Evolutionary conservation across 2,113 vertebrate species (phyloP).

Genomic region (Acrocephalus arundinaceus): DNA sequence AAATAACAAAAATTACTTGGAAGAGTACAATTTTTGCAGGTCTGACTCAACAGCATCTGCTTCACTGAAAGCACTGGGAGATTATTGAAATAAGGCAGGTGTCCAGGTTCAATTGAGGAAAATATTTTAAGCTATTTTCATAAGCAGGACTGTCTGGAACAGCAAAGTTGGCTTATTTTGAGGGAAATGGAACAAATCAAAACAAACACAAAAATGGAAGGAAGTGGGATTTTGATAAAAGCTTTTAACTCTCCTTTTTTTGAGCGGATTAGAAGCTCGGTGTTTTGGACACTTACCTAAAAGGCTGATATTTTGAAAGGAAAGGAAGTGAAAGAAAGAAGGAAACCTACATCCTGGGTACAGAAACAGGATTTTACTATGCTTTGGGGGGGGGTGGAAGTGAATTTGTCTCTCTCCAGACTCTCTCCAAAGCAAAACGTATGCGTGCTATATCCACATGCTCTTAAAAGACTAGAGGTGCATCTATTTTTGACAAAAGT

Average conservation of each 20-base stretch:
- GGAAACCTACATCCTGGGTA: not conserved
- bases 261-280: not conserved
- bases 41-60: slow-evolving; percentile 15
- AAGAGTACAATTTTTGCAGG: not conserved
- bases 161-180: not conserved
- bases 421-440: not conserved
- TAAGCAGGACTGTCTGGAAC: not conserved
- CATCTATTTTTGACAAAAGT: not conserved
- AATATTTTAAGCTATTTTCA: slow-evolving; percentile 28
- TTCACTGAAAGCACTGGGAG: not conserved
- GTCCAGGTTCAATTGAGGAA: slow-evolving; percentile 22
- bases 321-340: not conserved
- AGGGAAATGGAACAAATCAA: not conserved
- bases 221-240: not conserved
- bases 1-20: not conserved
- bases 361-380: not conserved
- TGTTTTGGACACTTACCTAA: not conserved
- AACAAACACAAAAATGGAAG: not conserved
- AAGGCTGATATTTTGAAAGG: not conserved
- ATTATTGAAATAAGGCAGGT: slow-evolving; percentile 1
- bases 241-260: not conserved
- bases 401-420: not conserved
- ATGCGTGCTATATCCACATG: not conserved
- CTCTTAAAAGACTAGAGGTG: not conserved
- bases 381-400: not conserved